phyloP scores from a whole-genome alignment of 2,113 vertebrate species.

The Rhegmatorhina hoffmannsi region DNA sequence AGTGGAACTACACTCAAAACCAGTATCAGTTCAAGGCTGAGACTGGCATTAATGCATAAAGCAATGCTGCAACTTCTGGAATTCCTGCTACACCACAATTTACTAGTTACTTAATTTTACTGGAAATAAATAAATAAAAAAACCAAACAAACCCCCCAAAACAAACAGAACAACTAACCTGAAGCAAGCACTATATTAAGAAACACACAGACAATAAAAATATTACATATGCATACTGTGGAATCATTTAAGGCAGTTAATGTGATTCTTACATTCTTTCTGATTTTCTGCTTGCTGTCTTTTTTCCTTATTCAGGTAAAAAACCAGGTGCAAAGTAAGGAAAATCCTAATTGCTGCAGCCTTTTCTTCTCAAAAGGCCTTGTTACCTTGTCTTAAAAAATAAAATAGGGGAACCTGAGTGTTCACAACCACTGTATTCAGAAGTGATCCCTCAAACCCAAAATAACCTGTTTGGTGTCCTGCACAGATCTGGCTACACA shows the following conservation, averaged over 20 bases:
- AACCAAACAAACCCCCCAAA: not conserved
- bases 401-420: fast-evolving
- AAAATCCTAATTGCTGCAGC: not conserved
- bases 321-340: not conserved
- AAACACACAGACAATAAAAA: not conserved
- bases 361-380: not conserved
- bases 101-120: not conserved
- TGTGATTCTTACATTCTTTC: not conserved
- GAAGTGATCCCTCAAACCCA: not conserved
- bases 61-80: not conserved
- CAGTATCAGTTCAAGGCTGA: not conserved
- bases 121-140: not conserved
- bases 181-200: not conserved
- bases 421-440: not conserved
- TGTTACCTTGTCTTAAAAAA: fast-evolving
- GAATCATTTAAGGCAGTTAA: not conserved
- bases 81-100: not conserved
- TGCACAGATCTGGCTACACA: not conserved
- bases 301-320: not conserved
- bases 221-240: not conserved
- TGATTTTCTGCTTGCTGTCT: not conserved
- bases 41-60: not conserved
- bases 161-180: not conserved
- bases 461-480: not conserved
- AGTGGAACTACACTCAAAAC: not conserved